Percentiles rank a stretch among this genome's conserved stretches.
Conservation (phyloP, 2,113 vertebrate species). For the Xenopus borealis region DNA sequence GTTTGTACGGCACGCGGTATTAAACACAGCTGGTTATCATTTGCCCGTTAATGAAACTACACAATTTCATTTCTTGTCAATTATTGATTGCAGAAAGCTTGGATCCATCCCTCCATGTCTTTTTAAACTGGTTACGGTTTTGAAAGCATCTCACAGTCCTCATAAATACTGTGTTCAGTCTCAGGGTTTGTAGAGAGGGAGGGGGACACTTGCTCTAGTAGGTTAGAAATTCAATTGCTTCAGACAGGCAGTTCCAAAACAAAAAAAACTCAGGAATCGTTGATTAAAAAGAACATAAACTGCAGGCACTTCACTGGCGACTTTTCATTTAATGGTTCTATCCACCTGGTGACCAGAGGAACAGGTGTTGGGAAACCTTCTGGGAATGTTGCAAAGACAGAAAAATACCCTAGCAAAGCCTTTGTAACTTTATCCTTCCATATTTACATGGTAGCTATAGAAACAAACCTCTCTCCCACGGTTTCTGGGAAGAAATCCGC, state of each 20-base stretch:
- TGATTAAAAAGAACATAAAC: slow-evolving; percentile 61
- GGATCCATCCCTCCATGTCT: slow-evolving; percentile 32
- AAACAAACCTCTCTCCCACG: slow-evolving; percentile 41
- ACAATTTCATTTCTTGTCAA: slow-evolving; percentile 48
- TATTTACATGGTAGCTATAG: slow-evolving; percentile 47
- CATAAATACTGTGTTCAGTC: slow-evolving; percentile 15
- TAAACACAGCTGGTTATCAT: slow-evolving; percentile 52
- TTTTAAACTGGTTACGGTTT: slow-evolving; percentile 19
- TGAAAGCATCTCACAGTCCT: slow-evolving; percentile 19
- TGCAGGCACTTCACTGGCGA: slow-evolving; percentile 49
- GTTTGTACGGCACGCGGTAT: slow-evolving; percentile 44
- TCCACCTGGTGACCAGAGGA: slow-evolving; percentile 67
- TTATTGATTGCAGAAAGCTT: slow-evolving; percentile 39
- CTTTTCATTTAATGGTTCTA: slow-evolving; percentile 57
- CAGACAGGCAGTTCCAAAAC: slow-evolving; percentile 62
- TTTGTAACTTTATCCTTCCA: slow-evolving; percentile 27
- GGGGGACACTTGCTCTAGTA: slow-evolving; percentile 49
- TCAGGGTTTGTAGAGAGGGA: slow-evolving; percentile 11
- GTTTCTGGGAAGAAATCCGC: slow-evolving; percentile 22
- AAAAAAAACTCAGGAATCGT: slow-evolving; percentile 52
- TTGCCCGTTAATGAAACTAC: slow-evolving; percentile 45
- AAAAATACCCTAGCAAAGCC: slow-evolving; percentile 44
- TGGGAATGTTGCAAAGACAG: slow-evolving; percentile 34
- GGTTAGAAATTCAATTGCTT: slow-evolving; percentile 57
- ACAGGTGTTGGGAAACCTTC: slow-evolving; percentile 61